phyloP scores from a whole-genome alignment of 1,140 invertebrate species.

The Bombus difficillimus region DNA sequence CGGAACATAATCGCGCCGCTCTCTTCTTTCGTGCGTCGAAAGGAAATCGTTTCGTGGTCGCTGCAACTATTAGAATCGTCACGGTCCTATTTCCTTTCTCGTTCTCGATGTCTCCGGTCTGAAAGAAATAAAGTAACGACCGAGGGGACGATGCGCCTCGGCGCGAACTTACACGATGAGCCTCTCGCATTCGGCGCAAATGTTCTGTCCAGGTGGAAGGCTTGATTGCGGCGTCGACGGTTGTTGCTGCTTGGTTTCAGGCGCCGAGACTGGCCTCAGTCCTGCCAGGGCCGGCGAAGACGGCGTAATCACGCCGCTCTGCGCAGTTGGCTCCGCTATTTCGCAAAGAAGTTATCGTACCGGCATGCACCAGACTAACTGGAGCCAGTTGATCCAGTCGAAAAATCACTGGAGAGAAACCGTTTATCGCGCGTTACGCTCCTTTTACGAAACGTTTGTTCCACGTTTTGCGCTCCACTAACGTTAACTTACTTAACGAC shows the following conservation, averaged over 20 bases:
- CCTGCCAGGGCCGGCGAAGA: constrained; percentile 80
- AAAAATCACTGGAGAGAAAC: constrained; percentile 52
- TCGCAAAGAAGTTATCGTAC: constrained; percentile 69
- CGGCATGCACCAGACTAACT: constrained; percentile 59
- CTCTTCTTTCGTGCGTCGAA: constrained; percentile 12
- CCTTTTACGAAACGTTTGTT: not conserved
- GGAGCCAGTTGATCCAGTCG: constrained; percentile 39
- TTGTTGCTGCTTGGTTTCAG: constrained; percentile 85
- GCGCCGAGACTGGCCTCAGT: constrained; percentile 88
- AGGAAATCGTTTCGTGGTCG: not conserved
- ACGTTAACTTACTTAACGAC: not conserved
- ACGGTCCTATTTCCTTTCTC: constrained; percentile 30
- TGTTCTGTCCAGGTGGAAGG: constrained; percentile 93
- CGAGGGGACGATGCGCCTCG: not conserved
- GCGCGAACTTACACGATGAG: constrained; percentile 95
- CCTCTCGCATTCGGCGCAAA: constrained; percentile 96
- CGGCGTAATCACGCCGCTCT: constrained; percentile 82
- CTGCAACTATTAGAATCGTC: not conserved
- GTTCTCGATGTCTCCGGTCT: constrained; percentile 35
- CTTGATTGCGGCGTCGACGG: constrained; percentile 83
- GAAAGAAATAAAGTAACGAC: constrained; percentile 45
- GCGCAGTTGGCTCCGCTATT: constrained; percentile 78
- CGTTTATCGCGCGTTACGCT: constrained; percentile 1
- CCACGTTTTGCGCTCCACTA: not conserved
- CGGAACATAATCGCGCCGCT: not conserved